These are phyloP conservation scores for Urocyon cinereoargenteus DNA, from an alignment of 2,797 vertebrate species.

Conservation along the genomic window DNA sequence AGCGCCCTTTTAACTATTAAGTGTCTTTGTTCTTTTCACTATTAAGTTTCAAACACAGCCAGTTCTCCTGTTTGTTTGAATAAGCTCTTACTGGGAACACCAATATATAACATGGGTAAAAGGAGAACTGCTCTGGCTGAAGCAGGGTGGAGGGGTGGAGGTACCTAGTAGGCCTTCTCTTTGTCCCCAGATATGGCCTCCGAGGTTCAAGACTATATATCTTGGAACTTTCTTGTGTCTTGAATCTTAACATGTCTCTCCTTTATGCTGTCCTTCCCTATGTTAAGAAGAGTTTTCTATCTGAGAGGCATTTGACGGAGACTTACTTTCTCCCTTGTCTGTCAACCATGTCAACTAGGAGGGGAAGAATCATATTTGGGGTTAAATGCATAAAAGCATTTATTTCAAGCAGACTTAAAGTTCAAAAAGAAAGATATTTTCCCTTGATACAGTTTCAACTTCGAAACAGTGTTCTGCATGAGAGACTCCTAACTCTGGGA, in stretches of 20 bases:
- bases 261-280: neutral
- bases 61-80: conserved; percentile 18
- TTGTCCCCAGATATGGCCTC: neutral
- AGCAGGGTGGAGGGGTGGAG: neutral
- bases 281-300: neutral
- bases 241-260: neutral
- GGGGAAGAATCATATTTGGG: neutral
- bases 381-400: conserved; percentile 3
- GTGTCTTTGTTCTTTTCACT: neutral
- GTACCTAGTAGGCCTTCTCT: neutral
- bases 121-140: neutral
- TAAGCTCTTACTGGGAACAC: neutral
- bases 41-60: neutral
- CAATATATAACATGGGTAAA: neutral
- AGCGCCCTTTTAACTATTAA: neutral
- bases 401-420: conserved; percentile 4
- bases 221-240: neutral
- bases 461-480: neutral
- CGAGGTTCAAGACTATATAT: neutral
- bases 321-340: neutral
- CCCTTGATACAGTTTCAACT: conserved; percentile 12
- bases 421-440: conserved; percentile 60
- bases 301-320: neutral
- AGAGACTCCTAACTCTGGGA: too few species aligned
- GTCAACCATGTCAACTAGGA: neutral